phyloP scores from a whole-genome alignment of 2,113 vertebrate genomes.

The Hyperopisus bebe region DNA sequence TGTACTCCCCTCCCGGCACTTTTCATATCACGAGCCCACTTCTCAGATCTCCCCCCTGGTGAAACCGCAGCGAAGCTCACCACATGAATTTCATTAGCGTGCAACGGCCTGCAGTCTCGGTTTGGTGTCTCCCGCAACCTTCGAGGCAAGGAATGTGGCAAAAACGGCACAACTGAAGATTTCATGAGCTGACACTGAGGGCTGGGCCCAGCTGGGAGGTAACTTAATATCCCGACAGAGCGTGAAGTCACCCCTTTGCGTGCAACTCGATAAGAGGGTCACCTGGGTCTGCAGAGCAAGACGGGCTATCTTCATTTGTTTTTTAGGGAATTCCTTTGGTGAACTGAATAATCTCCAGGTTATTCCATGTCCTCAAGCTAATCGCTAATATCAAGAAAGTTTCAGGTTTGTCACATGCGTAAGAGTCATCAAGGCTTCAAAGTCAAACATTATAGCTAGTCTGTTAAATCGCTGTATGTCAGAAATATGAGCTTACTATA shows the following conservation, averaged over 20 bases:
- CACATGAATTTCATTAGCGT: conserved; percentile 50
- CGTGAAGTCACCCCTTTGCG: conserved; percentile 41
- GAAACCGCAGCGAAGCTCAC: background rate
- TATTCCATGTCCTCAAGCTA: background rate
- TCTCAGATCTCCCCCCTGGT: background rate
- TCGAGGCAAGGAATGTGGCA: conserved; percentile 9
- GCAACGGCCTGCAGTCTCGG: conserved; percentile 18
- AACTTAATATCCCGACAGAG: conserved; percentile 48
- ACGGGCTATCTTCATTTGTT: conserved; percentile 30
- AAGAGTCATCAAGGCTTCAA: background rate
- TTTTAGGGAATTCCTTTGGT: background rate
- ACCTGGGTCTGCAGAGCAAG: conserved; percentile 46
- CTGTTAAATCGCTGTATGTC: background rate
- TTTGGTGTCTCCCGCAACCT: background rate
- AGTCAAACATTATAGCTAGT: background rate
- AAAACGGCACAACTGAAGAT: conserved; percentile 3
- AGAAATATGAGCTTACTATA: background rate
- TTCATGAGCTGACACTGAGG: conserved; percentile 28
- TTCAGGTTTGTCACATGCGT: background rate
- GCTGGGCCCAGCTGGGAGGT: conserved; percentile 36
- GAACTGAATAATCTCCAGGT: conserved; percentile 31
- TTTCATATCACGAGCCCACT: background rate
- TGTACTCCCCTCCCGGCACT: background rate
- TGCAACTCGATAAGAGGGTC: conserved; percentile 48
- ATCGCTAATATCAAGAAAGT: background rate